These are phyloP conservation scores for Lepidurus couesii DNA, from an alignment of 1,140 invertebrate species.

Conservation along the genomic window DNA sequence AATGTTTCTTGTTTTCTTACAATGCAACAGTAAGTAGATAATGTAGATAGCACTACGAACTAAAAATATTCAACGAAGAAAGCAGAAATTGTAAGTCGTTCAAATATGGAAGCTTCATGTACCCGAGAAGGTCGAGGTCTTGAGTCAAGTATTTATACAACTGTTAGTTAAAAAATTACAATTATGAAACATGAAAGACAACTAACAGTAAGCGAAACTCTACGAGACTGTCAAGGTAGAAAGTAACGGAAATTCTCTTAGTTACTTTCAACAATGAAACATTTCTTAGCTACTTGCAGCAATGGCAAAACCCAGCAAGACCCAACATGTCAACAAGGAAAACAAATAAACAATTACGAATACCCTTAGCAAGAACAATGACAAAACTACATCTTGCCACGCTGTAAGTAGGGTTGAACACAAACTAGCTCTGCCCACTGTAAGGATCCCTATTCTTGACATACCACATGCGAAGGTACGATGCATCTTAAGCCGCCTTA, in stretches of 20 bases:
- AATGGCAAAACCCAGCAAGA: not conserved
- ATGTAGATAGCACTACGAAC: not conserved
- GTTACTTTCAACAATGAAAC: no score
- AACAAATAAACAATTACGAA: not conserved
- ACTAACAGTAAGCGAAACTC: no score
- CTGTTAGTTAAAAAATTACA: not conserved
- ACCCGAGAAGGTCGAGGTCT: not conserved
- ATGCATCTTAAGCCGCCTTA: constrained; percentile 25
- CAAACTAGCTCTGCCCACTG: constrained; percentile 41
- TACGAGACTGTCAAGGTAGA: no score
- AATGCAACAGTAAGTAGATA: not conserved
- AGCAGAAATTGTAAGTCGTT: not conserved
- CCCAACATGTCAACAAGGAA: not conserved
- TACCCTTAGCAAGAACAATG: not conserved
- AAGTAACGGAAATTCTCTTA: no score
- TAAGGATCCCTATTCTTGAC: constrained; percentile 38
- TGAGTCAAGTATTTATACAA: no score
- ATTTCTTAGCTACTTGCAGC: no score
- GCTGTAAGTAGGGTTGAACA: constrained; percentile 37
- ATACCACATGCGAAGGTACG: constrained; percentile 1
- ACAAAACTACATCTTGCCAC: not conserved
- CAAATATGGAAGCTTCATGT: not conserved
- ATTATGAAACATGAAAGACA: no score
- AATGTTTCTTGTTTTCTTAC: not conserved
- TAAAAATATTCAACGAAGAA: not conserved